A percentile compares a stretch with the other conserved stretches of the same genome.
Evolutionary conservation across 2,113 vertebrate species (phyloP).

Genomic region (Camarhynchus parvulus): DNA sequence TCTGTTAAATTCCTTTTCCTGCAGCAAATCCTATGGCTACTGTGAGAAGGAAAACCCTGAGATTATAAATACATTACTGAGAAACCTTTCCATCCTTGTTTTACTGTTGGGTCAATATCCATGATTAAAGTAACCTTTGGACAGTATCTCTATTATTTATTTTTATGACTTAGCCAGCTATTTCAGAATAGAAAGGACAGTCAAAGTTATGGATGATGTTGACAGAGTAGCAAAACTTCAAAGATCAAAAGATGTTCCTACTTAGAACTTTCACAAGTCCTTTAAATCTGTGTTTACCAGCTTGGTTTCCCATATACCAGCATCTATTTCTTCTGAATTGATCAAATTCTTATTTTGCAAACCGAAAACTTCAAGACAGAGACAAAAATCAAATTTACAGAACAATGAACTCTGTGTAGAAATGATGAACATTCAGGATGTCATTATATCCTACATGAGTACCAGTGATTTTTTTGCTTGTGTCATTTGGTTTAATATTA

Average conservation of each 20-base stretch:
- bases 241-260: neutral
- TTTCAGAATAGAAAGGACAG: neutral
- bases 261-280: neutral
- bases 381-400: neutral
- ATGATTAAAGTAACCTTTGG: neutral
- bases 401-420: neutral
- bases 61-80: neutral
- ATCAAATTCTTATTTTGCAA: neutral
- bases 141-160: neutral
- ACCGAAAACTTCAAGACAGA: fast-evolving
- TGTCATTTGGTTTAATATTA: neutral
- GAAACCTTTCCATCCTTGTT: neutral
- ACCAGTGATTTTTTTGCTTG: neutral
- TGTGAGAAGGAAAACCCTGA: neutral
- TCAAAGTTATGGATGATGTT: neutral
- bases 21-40: neutral
- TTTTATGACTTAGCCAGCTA: neutral
- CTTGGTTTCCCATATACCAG: fast-evolving
- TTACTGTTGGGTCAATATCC: neutral
- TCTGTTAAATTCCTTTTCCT: neutral
- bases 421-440: neutral
- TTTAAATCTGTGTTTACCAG: neutral
- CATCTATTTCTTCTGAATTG: neutral
- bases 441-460: neutral
- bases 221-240: neutral